phyloP scores from a whole-genome alignment of 2,113 vertebrate species.

The Pseudopodoces humilis region DNA sequence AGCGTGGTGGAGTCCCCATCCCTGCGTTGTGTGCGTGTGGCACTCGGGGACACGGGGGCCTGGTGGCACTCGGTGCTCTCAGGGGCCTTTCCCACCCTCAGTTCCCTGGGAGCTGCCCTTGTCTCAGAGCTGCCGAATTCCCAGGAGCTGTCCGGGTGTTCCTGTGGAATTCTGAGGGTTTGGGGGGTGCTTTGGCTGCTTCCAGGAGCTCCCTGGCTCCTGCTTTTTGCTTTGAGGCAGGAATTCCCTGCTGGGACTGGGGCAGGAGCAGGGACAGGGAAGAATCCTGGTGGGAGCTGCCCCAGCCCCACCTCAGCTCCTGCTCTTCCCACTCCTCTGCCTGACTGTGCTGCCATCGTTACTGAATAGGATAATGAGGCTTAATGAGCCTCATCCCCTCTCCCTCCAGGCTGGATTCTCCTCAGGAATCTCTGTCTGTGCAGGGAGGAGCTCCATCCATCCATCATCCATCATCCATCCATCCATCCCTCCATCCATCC shows the following conservation, averaged over 20 bases:
- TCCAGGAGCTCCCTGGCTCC: not conserved
- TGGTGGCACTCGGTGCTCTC: accelerated
- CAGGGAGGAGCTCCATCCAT: accelerated
- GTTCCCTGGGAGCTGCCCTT: too few species aligned
- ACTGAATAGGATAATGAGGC: not conserved
- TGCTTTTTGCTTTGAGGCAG: not conserved
- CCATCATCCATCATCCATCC: too few species aligned
- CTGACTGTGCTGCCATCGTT: not conserved
- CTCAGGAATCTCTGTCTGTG: not conserved
- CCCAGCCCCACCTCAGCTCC: not conserved
- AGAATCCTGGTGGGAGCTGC: not conserved
- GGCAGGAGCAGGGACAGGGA: not conserved
- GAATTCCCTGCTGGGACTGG: not conserved
- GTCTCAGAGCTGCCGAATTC: not conserved
- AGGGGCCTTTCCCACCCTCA: not conserved
- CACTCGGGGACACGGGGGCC: not conserved
- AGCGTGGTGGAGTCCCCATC: not conserved
- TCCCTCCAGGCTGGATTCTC: not conserved
- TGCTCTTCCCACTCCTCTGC: not conserved
- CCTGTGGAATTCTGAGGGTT: not conserved
- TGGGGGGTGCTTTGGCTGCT: not conserved
- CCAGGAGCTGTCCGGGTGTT: accelerated
- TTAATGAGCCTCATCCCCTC: slow-evolving; percentile 22
- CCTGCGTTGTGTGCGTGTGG: not conserved
- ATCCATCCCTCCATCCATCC: too few species aligned